phyloP scores from a whole-genome alignment of 2,113 vertebrate species.

The Gambusia holbrooki region DNA sequence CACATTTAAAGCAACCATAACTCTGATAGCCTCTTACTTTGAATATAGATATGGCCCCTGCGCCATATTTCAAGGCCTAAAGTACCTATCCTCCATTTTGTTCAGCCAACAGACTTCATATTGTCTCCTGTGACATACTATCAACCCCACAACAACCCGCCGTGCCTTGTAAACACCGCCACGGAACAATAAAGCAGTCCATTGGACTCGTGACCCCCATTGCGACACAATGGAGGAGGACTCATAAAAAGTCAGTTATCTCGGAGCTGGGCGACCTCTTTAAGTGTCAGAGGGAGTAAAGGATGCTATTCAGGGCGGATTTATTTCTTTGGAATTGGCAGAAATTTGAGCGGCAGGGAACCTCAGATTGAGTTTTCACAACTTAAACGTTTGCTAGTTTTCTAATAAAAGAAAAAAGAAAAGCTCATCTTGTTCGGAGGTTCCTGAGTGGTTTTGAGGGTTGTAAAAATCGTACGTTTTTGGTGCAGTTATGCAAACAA shows the following conservation, averaged over 20 bases:
- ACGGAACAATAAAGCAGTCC: conserved; percentile 85
- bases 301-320: conserved; percentile 69
- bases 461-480: not conserved
- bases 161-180: conserved; percentile 77
- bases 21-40: conserved; percentile 2
- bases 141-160: conserved; percentile 62
- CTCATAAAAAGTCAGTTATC: conserved; percentile 87
- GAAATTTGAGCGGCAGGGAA: conserved; percentile 59
- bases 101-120: conserved; percentile 59
- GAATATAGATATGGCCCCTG: conserved; percentile 16
- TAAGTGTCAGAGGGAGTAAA: conserved; percentile 76
- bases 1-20: conserved; percentile 1
- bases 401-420: not conserved
- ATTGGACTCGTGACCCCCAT: conserved; percentile 80
- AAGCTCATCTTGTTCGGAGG: not conserved
- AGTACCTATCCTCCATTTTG: conserved; percentile 65
- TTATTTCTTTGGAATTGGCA: conserved; percentile 55
- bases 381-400: conserved; percentile 1
- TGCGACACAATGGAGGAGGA: conserved; percentile 81
- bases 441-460: not conserved
- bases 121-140: conserved; percentile 65
- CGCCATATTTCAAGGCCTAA: conserved; percentile 45
- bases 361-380: conserved; percentile 12
- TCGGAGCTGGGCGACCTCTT: conserved; percentile 79
- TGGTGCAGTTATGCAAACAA: not conserved